Conservation (phyloP, 2,797 vertebrate genomes). For the Crocidura indochinensis region DNA sequence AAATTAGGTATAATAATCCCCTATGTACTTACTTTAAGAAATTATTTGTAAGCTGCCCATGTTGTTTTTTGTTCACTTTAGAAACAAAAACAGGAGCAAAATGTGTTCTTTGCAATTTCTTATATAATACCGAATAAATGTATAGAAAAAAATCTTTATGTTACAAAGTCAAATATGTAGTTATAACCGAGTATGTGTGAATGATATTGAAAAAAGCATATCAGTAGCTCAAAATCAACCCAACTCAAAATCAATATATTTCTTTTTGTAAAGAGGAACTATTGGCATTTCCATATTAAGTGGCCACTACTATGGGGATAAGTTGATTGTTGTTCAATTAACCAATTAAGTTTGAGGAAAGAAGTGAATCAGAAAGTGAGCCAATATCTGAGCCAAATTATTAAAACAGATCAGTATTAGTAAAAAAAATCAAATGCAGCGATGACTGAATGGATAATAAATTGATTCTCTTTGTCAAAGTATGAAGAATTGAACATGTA, state of each 20-base stretch:
- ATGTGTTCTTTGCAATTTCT: neutral
- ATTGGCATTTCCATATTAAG: conserved; percentile 79
- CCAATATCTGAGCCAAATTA: conserved; percentile 63
- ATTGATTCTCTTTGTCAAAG: neutral
- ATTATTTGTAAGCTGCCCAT: no score
- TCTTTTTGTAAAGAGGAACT: conserved; percentile 80
- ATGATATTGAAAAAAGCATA: conserved; percentile 75
- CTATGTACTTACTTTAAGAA: neutral
- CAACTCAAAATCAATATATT: conserved; percentile 2
- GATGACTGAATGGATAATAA: neutral
- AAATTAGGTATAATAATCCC: neutral
- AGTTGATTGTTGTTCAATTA: conserved; percentile 84
- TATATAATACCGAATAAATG: neutral
- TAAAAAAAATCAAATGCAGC: neutral
- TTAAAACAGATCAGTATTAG: conserved; percentile 45
- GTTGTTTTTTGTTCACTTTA: no score
- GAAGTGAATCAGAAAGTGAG: conserved; percentile 74
- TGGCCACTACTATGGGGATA: conserved; percentile 64
- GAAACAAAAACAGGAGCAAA: neutral
- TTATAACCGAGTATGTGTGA: neutral
- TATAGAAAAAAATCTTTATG: neutral
- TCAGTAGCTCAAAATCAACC: conserved; percentile 73
- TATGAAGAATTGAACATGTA: neutral
- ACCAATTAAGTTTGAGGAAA: conserved; percentile 83
- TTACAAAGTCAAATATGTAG: conserved; percentile 44